Evolutionary conservation across 2,113 vertebrate species (phyloP), one percentile per base, ranked within the genome.

Genomic region (Connochaetes taurinus): DNA sequence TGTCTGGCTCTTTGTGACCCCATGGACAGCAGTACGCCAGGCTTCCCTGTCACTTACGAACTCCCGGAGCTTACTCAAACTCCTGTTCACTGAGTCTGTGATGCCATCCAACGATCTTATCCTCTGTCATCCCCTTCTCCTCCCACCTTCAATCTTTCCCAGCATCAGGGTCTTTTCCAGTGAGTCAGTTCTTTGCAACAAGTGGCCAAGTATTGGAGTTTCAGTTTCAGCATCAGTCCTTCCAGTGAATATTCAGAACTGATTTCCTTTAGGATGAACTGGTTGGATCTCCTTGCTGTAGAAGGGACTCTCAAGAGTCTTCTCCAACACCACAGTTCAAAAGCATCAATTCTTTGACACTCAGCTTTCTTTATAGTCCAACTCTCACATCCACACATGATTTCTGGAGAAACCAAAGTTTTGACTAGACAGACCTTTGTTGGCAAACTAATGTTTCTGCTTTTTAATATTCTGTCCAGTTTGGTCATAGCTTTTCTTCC

Each of bases 21-120:
- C 9, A 36, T 1, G 9, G 9, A 36, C 9, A 71, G 64, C 64
- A 36, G 19, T 71, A 71, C 2, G 0, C 19, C 64, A 71, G 64
- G 64, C n/a, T 71, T 71, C 17, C 64, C 4, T 71, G n/a, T 21
- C n/a, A 5, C 11, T 71, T 71, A 71, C 3, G 0, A 71, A 71
- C 19, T 36, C n/a, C 33, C 0, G 0, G 64, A 71, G 64, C n/a
- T 71, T 71, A 71, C 17, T 67, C 33, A n/a, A 67, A 67, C 33
- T 71, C 17, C 2, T 71, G n/a, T 71, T 71, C 19, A 71, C 64
- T 71, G 9, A 36, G 17, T 36, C 64, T 23, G 64, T 36, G 64
- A 12, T 36, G n/a, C 64, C 17, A 71, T 71, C 17, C 4, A 21
- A 71, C 0, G 4, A 71, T 36, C n/a, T 71, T 10, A 71, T 71